phyloP scores from a whole-genome alignment of 2,888 invertebrate genomes.

The Epiblema foenella region DNA sequence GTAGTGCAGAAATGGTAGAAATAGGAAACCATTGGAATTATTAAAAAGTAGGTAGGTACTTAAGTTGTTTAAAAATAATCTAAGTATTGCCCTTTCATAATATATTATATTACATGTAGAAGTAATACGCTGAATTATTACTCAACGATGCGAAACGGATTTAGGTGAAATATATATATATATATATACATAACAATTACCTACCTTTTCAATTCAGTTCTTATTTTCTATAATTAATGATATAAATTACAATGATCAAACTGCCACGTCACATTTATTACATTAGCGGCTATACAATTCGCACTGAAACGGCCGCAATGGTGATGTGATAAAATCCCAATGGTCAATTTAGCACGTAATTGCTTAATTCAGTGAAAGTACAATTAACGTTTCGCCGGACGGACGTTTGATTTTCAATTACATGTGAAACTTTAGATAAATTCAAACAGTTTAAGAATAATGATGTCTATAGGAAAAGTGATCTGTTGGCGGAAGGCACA shows the following conservation, averaged over 20 bases:
- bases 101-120: too few species aligned
- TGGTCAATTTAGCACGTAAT: slow-evolving; percentile 34
- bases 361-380: slow-evolving; percentile 36
- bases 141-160: too few species aligned
- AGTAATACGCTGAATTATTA: too few species aligned
- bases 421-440: slow-evolving; percentile 10
- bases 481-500: background rate
- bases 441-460: slow-evolving; percentile 3
- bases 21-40: background rate
- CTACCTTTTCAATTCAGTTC: too few species aligned
- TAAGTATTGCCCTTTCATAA: too few species aligned
- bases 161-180: too few species aligned
- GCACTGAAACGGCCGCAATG: slow-evolving; percentile 20
- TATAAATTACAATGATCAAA: background rate
- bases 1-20: background rate
- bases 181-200: too few species aligned
- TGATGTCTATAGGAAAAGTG: background rate
- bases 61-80: too few species aligned
- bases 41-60: too few species aligned
- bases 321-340: slow-evolving; percentile 25
- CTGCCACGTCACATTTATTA: slow-evolving; percentile 12
- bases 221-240: background rate
- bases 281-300: slow-evolving; percentile 14
- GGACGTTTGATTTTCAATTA: slow-evolving; percentile 16
- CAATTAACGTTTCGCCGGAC: slow-evolving; percentile 10